Base-by-base conservation (phyloP, 2,888 invertebrate genomes). In the Siphlonurus alternatus region DNA sequence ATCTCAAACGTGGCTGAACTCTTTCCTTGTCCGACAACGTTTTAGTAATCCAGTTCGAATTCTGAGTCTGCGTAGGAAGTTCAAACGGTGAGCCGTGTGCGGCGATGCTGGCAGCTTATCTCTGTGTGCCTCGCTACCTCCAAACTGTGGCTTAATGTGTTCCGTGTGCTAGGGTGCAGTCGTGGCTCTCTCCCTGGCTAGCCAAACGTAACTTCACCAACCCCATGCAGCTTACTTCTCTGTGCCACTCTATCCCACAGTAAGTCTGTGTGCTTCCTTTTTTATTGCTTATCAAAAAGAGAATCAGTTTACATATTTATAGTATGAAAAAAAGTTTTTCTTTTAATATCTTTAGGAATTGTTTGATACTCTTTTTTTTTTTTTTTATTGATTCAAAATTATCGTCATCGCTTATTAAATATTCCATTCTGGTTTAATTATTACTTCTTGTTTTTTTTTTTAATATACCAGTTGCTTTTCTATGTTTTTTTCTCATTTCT, bases 141-240 rank as follows among this genome's bases (percentile, higher is more conserved):
- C 7, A 22, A 22, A 2, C 19, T 61, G 10, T 38, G 22, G 18
- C 62, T 62, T 75, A 74, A 23, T 71, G n/a, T n/a, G n/a, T n/a
- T n/a, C n/a, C n/a, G n/a, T n/a, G n/a, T n/a, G n/a, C n/a, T n/a
- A 87, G 87, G 69, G 79, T 86, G 61, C 75, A 78, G 51, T 83
- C 86, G 0, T 87, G 86, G 86, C 74, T 87, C 74, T 87, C 86
- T 72, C 79, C 81, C 0, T 87, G 86, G 86, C 86, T 87, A 73
- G 74, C 86, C n/a, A 76, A 79, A 54, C 81, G 81, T 66, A 80
- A 79, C 67, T 84, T 81, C 70, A 84, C 83, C 0, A 84, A 82
- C 70, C 83, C 85, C 2, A 81, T 82, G 81, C 83, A 83, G 69
- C 75, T 85, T 2, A 81, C 83, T 66, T 79, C 79, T 53, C 77